Evolutionary conservation across 2,888 invertebrate species (phyloP), one percentile per base, ranked within the genome.

Genomic region (Acanthosepion esculentum): DNA sequence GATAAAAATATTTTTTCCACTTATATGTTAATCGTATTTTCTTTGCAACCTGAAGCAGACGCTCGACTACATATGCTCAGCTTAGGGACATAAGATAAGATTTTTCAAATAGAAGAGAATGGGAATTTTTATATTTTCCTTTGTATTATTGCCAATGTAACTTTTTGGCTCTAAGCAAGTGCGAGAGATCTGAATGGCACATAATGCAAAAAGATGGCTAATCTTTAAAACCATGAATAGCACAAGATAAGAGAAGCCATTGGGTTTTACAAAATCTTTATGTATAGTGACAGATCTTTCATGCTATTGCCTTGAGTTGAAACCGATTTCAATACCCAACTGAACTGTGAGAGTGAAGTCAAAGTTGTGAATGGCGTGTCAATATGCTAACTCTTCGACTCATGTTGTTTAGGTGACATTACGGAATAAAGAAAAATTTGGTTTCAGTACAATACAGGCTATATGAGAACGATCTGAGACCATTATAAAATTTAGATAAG

Each of bases 11-110:
- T 78, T 78, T 78, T 78, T 78, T n/a, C n/a, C 78, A 33, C 78
- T 78, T 78, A 10, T 33, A 78, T 78, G n/a, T 78, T 78, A 78
- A 78, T 78, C 15, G 78, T 78, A 23, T 64, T 64, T 64, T 64
- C 78, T 78, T 78, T 78, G 78, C 78, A 78, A 78, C 78, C 78
- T 78, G 78, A 78, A 78, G 78, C 78, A 78, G 78, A 78, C 78
- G 23, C 78, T 78, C n/a, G 78, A n/a, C 78, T 78, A 78, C 78
- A 78, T 78, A n/a, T 78, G n/a, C 78, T 78, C n/a, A n/a, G 78
- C 5, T n/a, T 23, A 78, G 33, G 15, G 78, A 78, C 78, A 26
- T 8, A 78, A 78, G 78, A 78, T 78, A 78, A 78, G 78, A 78
- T 78, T 78, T 41, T 78, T 59, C 20, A 23, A 59, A 59, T 59